phyloP scores from a whole-genome alignment of 2,113 vertebrate species.

The Eublepharis macularius region DNA sequence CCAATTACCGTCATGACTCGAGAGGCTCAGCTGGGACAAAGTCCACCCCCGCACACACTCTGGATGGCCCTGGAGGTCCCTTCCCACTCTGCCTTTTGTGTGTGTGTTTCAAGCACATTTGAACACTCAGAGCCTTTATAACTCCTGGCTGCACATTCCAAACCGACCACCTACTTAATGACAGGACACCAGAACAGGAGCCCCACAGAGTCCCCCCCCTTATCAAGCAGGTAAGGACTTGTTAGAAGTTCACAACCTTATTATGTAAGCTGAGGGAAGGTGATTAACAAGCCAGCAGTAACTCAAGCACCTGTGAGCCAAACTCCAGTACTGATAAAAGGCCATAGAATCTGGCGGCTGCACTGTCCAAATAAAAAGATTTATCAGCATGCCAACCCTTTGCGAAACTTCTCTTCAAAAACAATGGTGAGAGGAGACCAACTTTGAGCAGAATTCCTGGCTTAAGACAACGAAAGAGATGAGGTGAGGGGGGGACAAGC shows the following conservation, averaged over 20 bases:
- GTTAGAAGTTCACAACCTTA: background rate
- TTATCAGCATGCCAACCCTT: background rate
- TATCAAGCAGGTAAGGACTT: background rate
- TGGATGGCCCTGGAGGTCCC: background rate
- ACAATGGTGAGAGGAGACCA: background rate
- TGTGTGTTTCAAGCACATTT: background rate
- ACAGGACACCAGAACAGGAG: background rate
- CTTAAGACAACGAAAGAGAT: background rate
- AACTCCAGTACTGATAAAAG: background rate
- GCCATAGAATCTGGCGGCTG: background rate
- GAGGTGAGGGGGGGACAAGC: background rate
- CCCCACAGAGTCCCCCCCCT: no score
- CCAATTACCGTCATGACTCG: no score
- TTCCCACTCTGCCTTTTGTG: fast-evolving
- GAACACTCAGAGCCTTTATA: background rate
- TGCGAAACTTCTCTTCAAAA: background rate
- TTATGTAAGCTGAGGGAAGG: background rate
- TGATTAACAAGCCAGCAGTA: background rate
- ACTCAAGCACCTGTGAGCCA: background rate
- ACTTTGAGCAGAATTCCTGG: background rate
- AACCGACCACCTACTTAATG: background rate
- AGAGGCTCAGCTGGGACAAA: no score
- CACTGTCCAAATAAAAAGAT: background rate
- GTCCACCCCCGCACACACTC: no score
- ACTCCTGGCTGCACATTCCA: background rate